Evolutionary conservation across 2,888 invertebrate species (phyloP).

Genomic region (Lutraria lutraria): DNA sequence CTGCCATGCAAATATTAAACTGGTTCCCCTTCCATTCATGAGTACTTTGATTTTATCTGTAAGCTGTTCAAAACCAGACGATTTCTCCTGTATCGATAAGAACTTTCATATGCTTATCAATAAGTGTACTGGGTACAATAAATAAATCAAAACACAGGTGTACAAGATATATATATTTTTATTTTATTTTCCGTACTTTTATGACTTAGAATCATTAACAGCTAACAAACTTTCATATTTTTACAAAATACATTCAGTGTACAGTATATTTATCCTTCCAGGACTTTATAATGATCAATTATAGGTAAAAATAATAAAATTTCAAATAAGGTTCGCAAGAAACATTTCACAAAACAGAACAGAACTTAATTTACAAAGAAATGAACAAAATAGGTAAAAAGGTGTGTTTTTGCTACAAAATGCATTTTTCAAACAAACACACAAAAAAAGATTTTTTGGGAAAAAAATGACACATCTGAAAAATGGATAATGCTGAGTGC

Average conservation of each 20-base stretch:
- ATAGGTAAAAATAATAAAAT: background rate
- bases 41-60: no score
- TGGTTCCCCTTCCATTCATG: no score
- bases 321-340: background rate
- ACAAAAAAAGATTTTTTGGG: background rate
- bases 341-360: background rate
- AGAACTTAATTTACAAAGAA: background rate
- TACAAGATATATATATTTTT: constrained; percentile 54
- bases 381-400: background rate
- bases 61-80: no score
- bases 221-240: constrained; percentile 33
- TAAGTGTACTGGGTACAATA: no score
- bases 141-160: background rate
- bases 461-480: background rate
- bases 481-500: background rate
- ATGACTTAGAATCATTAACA: constrained; percentile 48
- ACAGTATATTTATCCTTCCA: background rate
- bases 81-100: no score
- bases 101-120: no score
- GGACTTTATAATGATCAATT: background rate
- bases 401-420: background rate
- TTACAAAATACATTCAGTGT: constrained; percentile 1
- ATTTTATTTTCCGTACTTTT: constrained; percentile 50
- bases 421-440: background rate
- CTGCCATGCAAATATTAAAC: no score